These are phyloP conservation scores for Aurelia aurita complex sp. Pacific DNA, from an alignment of 30 jellyfish, hydroid and myxozoan species.

Conservation along the genomic window DNA sequence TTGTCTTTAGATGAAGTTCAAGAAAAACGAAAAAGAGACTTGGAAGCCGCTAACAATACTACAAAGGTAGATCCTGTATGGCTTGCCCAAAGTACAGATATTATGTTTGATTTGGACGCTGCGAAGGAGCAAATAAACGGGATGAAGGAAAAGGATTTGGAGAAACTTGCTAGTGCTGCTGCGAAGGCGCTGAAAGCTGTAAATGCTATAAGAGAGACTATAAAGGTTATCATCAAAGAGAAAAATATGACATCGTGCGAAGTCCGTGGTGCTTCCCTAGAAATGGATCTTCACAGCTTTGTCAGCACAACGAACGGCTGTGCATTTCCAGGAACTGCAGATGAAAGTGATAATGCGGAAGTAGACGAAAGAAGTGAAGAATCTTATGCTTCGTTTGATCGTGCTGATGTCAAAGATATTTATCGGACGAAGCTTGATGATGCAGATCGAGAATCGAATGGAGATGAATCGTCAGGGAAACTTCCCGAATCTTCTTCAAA, in stretches of 20 bases:
- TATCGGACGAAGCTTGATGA: too few species aligned
- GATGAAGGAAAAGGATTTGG: neutral
- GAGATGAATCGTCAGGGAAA: neutral
- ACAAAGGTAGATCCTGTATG: conserved; percentile 20
- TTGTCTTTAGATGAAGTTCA: neutral
- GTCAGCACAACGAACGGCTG: neutral
- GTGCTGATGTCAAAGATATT: neutral
- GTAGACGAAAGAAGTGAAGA: neutral
- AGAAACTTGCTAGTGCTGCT: conserved; percentile 24
- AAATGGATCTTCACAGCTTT: neutral
- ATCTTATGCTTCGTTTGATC: too few species aligned
- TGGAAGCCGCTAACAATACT: neutral
- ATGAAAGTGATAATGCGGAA: neutral
- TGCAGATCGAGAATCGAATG: too few species aligned
- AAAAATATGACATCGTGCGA: neutral
- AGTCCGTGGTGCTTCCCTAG: conserved; percentile 3
- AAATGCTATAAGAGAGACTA: conserved; percentile 4
- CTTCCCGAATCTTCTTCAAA: neutral
- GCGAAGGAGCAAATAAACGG: conserved; percentile 9
- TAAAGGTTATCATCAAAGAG: neutral
- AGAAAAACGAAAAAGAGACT: conserved; percentile 7
- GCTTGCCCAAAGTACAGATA: conserved; percentile 7
- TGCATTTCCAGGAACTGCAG: too few species aligned
- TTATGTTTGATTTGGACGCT: conserved; percentile 19
- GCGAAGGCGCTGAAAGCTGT: neutral